A percentile compares a stretch with the other conserved stretches of the same genome.
These are phyloP conservation scores for Epinephelus lanceolatus DNA, from an alignment of 2,113 vertebrate species.

Conservation along the genomic window DNA sequence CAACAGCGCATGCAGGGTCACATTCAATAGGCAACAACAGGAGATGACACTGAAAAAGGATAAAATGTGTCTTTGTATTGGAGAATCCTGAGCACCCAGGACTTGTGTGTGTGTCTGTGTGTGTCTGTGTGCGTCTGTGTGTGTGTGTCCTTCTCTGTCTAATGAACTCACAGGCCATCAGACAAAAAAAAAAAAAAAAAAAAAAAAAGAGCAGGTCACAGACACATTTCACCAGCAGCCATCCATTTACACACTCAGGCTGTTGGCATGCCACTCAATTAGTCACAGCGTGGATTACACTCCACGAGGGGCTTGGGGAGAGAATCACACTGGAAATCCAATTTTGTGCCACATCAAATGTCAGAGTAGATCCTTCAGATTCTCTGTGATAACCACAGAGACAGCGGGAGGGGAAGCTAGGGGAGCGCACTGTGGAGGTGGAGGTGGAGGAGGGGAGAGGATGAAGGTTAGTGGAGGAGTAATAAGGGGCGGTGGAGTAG, in stretches of 20 bases:
- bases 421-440: conserved; percentile 19
- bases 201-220: conserved; percentile 55
- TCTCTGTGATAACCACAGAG: conserved; percentile 59
- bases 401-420: conserved; percentile 35
- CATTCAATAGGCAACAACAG: conserved; percentile 50
- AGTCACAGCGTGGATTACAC: conserved; percentile 77
- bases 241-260: conserved; percentile 72
- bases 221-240: conserved; percentile 67
- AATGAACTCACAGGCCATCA: conserved; percentile 52
- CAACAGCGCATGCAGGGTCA: conserved; percentile 52
- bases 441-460: conserved; percentile 23
- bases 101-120: background rate
- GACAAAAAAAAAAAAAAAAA: conserved; percentile 1
- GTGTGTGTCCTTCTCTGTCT: conserved; percentile 22
- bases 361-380: conserved; percentile 72
- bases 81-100: conserved; percentile 38
- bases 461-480: conserved; percentile 40
- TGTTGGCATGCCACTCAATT: conserved; percentile 78
- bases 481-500: conserved; percentile 34
- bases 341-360: conserved; percentile 80
- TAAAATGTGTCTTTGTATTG: conserved; percentile 38
- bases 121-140: background rate
- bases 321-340: conserved; percentile 77
- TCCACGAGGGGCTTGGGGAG: conserved; percentile 61
- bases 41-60: conserved; percentile 62